Conservation (phyloP, 2,113 vertebrate genomes). For the Catharus bicknelli region DNA sequence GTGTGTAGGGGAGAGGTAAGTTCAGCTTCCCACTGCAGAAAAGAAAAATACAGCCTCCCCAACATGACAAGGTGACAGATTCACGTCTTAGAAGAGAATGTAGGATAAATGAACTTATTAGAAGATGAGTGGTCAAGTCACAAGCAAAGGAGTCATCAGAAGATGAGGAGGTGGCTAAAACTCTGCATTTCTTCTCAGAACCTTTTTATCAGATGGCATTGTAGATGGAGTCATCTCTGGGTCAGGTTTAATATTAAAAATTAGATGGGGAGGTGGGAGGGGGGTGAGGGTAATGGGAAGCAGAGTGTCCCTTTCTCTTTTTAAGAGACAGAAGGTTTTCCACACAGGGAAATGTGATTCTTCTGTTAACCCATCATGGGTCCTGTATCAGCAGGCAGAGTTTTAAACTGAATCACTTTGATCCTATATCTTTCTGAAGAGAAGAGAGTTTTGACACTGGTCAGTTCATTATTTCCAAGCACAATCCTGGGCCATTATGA, state of each 20-base stretch:
- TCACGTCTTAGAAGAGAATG: neutral
- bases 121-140: neutral
- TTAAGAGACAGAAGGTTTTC: neutral
- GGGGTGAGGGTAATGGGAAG: too few species aligned
- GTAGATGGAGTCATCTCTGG: neutral
- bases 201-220: neutral
- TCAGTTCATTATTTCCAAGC: neutral
- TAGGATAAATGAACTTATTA: neutral
- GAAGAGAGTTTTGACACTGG: neutral
- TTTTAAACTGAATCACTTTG: neutral
- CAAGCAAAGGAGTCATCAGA: neutral
- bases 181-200: neutral
- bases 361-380: neutral
- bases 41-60: neutral
- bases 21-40: neutral
- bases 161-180: neutral
- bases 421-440: neutral
- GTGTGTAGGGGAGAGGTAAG: neutral
- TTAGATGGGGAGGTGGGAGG: rapidly evolving
- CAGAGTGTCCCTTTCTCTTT: neutral
- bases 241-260: neutral
- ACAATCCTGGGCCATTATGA: neutral
- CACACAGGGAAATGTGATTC: neutral
- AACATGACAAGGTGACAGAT: neutral
- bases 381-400: neutral